Conservation (phyloP, 2,113 vertebrate genomes). For the Ciconia stormi region DNA sequence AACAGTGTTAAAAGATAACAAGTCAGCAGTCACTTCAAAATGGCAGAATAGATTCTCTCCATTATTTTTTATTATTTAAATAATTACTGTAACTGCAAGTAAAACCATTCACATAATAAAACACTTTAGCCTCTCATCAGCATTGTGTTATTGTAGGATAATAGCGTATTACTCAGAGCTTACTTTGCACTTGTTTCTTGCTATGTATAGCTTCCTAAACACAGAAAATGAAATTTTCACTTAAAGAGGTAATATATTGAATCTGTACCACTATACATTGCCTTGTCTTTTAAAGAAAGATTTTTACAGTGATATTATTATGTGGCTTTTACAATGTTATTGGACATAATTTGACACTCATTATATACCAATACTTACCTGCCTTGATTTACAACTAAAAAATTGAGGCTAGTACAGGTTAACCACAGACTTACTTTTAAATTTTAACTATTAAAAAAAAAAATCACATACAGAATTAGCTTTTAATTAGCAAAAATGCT, state of each 20-base stretch:
- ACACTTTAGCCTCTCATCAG: not conserved
- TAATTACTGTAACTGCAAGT: not conserved
- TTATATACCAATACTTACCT: not conserved
- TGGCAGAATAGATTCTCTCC: not conserved
- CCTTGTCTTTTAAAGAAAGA: not conserved
- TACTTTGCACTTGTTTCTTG: not conserved
- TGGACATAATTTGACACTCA: not conserved
- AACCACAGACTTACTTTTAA: not conserved
- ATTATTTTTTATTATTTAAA: not conserved
- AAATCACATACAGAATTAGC: not conserved
- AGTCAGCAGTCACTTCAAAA: not conserved
- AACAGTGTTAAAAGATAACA: constrained; percentile 12
- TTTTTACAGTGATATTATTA: not conserved
- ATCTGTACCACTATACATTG: not conserved
- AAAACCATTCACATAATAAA: not conserved
- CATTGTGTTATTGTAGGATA: not conserved
- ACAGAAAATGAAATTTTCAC: not conserved
- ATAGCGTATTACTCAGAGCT: not conserved
- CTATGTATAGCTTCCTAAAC: not conserved
- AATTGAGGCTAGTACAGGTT: not conserved
- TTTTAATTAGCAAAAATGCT: not conserved
- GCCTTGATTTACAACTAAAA: not conserved
- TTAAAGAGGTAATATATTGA: not conserved
- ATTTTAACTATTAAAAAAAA: not conserved
- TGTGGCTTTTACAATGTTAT: not conserved